phyloP scores from a whole-genome alignment of 2,888 invertebrate genomes.

The Drosophila mimetica region DNA sequence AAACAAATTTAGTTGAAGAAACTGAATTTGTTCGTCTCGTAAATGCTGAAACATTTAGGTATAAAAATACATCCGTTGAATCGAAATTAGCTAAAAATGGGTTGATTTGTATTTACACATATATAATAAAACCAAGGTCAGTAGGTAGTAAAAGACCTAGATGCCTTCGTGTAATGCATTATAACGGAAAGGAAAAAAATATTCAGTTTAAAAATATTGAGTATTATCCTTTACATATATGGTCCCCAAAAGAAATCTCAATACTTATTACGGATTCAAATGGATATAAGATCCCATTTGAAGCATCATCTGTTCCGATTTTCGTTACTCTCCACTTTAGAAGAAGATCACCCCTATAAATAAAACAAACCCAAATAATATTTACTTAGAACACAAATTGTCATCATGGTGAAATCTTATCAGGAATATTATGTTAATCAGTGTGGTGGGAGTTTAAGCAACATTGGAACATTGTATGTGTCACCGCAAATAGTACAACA shows the following conservation, averaged over 20 bases:
- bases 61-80: background rate
- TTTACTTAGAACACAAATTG: background rate
- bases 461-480: too few relatives aligned
- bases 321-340: too few relatives aligned
- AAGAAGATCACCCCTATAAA: constrained; percentile 4
- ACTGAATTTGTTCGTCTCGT: constrained; percentile 3
- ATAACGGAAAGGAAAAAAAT: constrained; percentile 1
- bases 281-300: background rate
- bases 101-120: constrained; percentile 3
- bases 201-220: background rate
- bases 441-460: too few relatives aligned
- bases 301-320: background rate
- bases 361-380: background rate
- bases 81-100: too few relatives aligned
- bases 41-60: background rate
- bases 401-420: constrained; percentile 8
- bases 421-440: too few relatives aligned
- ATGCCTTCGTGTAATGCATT: constrained; percentile 4
- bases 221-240: background rate
- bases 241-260: background rate
- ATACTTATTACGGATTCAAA: background rate
- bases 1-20: background rate
- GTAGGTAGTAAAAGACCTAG: constrained; percentile 4
- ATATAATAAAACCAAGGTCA: constrained; percentile 1
- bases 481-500: too few relatives aligned